These are phyloP conservation scores for Chaetodon auriga DNA, from an alignment of 2,113 vertebrate genomes.

Conservation along the genomic window DNA sequence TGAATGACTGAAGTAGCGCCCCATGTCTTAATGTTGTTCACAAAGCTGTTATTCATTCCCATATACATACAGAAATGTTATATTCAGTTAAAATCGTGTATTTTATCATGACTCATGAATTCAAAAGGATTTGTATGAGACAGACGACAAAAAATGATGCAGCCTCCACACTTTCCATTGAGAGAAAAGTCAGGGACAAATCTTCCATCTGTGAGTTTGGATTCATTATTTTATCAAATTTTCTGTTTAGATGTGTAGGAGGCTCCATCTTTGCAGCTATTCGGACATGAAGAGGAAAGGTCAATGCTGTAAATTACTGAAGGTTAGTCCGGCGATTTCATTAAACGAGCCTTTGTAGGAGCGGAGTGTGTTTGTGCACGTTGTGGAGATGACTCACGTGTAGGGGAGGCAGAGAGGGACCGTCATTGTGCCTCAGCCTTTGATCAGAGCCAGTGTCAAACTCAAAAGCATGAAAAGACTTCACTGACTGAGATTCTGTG, in stretches of 20 bases:
- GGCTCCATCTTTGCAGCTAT: constrained; percentile 3
- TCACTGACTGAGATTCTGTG: background rate
- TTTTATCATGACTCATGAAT: background rate
- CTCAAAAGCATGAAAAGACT: background rate
- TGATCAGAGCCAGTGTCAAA: background rate
- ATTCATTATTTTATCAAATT: background rate
- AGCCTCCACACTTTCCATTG: background rate
- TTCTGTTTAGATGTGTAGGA: background rate
- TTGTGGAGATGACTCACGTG: constrained; percentile 32
- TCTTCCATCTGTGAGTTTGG: background rate
- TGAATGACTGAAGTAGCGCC: background rate
- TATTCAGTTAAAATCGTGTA: background rate
- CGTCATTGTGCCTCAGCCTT: background rate
- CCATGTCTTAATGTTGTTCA: background rate
- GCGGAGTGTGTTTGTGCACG: background rate
- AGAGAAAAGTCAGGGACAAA: constrained; percentile 24
- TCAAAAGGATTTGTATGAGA: background rate
- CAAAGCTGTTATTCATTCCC: background rate
- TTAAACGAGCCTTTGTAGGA: background rate
- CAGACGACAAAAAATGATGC: background rate
- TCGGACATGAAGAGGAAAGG: constrained; percentile 7
- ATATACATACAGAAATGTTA: background rate
- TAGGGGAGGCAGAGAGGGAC: constrained; percentile 12
- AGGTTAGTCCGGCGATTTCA: constrained; percentile 18
- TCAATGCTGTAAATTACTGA: constrained; percentile 30